These are phyloP conservation scores for Tenodera sinensis DNA, from an alignment of 2,888 invertebrate species.

Conservation along the genomic window DNA sequence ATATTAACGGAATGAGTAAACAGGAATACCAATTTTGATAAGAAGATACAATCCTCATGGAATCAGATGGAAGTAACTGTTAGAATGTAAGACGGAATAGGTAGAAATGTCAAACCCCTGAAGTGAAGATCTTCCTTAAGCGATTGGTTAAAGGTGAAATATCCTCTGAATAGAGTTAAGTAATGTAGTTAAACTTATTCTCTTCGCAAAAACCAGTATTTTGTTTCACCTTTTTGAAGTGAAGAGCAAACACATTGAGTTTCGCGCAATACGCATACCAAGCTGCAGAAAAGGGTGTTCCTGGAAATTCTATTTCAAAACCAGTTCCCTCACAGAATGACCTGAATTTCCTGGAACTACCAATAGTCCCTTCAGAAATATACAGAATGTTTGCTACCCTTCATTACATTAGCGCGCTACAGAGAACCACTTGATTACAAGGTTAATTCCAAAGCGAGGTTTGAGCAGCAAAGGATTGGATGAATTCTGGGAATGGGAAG, in stretches of 20 bases:
- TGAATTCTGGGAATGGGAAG: not conserved
- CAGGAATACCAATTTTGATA: too few species aligned
- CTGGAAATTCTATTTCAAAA: not conserved
- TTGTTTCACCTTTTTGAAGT: not conserved
- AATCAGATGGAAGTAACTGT: too few species aligned
- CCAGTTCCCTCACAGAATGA: not conserved
- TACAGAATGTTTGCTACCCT: not conserved
- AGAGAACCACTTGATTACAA: not conserved
- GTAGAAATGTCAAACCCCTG: too few species aligned
- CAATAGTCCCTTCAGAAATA: not conserved
- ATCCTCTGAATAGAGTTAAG: too few species aligned
- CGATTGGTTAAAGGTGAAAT: too few species aligned
- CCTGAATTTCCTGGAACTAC: not conserved
- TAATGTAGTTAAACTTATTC: too few species aligned
- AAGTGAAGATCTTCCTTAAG: too few species aligned
- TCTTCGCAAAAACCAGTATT: too few species aligned
- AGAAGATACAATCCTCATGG: too few species aligned
- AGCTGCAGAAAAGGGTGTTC: not conserved
- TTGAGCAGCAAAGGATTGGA: not conserved
- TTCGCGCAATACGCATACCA: not conserved
- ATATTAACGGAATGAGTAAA: too few species aligned
- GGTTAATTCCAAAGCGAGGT: too few species aligned
- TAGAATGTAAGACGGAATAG: too few species aligned
- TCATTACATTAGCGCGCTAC: not conserved
- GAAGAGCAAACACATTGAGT: not conserved